Evolutionary conservation across 2,113 vertebrate genomes (phyloP).

Genomic region (Phoxinus phoxinus): DNA sequence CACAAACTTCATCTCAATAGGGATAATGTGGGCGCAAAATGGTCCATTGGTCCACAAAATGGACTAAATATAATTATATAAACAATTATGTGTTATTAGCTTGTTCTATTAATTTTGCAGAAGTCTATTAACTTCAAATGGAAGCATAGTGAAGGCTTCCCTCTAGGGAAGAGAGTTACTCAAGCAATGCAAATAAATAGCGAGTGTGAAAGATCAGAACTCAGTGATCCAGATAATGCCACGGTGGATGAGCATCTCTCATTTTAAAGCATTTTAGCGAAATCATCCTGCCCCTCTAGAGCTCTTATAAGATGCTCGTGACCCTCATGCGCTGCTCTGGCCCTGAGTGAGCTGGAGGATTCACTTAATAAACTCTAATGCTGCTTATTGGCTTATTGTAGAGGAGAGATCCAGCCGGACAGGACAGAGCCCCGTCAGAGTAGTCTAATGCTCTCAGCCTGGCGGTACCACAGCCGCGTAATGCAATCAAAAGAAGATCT

Average conservation of each 20-base stretch:
- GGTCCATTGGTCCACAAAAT: too few relatives aligned
- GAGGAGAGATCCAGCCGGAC: conserved; percentile 13
- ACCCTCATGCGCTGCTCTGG: background rate
- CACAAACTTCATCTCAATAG: background rate
- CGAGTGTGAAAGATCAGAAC: background rate
- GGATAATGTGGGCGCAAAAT: too few relatives aligned
- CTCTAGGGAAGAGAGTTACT: background rate
- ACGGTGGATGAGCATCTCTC: background rate
- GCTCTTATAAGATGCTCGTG: conserved; percentile 18
- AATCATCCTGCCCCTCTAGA: background rate
- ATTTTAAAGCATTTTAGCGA: conserved; percentile 9
- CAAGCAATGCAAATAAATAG: background rate
- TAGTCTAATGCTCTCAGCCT: conserved; percentile 44
- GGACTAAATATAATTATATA: background rate
- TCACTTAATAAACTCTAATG: conserved; percentile 41
- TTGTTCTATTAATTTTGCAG: background rate
- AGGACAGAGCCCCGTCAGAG: conserved; percentile 25
- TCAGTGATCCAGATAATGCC: background rate
- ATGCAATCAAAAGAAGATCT: conserved; percentile 52
- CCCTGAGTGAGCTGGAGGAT: conserved; percentile 11
- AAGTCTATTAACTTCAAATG: background rate
- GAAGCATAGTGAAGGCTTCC: background rate
- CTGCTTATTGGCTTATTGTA: conserved; percentile 10
- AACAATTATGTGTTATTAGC: background rate
- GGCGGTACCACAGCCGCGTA: conserved; percentile 35